A percentile compares a stretch with the other conserved stretches of the same genome.
Conservation (phyloP, 2,113 vertebrate species). For the Coryphaenoides rupestris region DNA sequence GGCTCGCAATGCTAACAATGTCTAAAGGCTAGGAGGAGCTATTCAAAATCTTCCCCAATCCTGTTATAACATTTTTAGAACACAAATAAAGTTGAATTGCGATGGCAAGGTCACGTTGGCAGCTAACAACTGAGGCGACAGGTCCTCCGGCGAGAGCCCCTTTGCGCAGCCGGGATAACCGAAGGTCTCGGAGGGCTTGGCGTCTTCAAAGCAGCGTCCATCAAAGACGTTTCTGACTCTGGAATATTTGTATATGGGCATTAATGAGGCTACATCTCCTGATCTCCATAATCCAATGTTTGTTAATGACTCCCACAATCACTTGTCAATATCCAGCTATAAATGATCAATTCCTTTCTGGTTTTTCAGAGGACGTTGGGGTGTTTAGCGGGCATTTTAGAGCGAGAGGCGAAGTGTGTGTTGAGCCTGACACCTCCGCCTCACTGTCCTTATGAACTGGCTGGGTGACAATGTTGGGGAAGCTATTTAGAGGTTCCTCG, state of each 20-base stretch:
- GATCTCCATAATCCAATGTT: too few species aligned
- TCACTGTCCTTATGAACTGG: constrained; percentile 42
- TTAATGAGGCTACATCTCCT: constrained; percentile 3
- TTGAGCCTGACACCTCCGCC: constrained; percentile 41
- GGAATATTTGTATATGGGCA: constrained; percentile 20
- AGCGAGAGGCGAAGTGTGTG: constrained; percentile 18
- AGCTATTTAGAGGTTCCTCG: constrained; percentile 40
- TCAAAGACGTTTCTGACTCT: constrained; percentile 41
- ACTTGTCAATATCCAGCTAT: neutral
- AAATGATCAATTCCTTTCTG: neutral
- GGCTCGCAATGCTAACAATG: neutral
- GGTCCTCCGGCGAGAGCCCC: constrained; percentile 27
- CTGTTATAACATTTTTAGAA: neutral
- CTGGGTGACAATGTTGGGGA: constrained; percentile 41
- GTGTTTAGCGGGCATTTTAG: neutral
- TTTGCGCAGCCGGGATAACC: constrained; percentile 29
- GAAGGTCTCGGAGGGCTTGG: constrained; percentile 46
- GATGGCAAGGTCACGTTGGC: constrained; percentile 38
- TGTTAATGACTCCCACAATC: too few species aligned
- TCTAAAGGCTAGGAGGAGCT: neutral
- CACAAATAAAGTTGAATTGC: constrained; percentile 19
- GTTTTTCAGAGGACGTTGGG: constrained; percentile 5
- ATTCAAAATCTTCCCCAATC: too few species aligned
- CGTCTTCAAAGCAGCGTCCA: constrained; percentile 53
- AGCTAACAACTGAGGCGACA: constrained; percentile 29